These are phyloP conservation scores for Lepidonotus clava DNA, from an alignment of 2,888 invertebrate genomes.

Conservation along the genomic window DNA sequence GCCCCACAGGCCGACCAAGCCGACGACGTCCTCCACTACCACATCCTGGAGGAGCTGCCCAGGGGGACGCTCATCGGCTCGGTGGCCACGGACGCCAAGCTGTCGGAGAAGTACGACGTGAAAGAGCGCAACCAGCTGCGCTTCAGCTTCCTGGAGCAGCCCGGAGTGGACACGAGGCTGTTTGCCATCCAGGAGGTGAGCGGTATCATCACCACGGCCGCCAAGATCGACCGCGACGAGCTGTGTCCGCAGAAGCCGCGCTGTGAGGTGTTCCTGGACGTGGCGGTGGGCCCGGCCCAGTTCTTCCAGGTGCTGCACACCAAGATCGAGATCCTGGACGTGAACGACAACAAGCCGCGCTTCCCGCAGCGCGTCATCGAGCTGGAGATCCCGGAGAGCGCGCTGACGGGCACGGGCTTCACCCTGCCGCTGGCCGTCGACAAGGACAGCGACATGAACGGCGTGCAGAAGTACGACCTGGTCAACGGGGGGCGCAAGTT, in stretches of 20 bases:
- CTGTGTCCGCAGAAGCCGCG: conserved; percentile 39
- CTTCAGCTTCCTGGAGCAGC: conserved; percentile 56
- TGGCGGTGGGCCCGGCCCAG: conserved; percentile 54
- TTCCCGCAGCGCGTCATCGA: conserved; percentile 40
- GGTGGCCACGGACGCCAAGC: conserved; percentile 55
- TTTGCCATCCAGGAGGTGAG: conserved; percentile 49
- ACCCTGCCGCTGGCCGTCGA: conserved; percentile 55
- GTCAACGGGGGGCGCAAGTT: background rate
- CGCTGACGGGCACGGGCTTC: conserved; percentile 33
- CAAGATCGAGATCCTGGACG: conserved; percentile 52
- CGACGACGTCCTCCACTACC: conserved; percentile 27
- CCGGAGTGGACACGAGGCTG: conserved; percentile 32
- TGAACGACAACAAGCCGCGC: conserved; percentile 54
- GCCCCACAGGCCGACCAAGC: conserved; percentile 21
- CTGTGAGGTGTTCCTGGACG: conserved; percentile 52
- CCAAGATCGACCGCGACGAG: conserved; percentile 47
- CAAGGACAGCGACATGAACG: conserved; percentile 50
- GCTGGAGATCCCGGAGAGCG: conserved; percentile 40
- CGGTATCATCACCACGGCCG: conserved; percentile 34
- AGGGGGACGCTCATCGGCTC: conserved; percentile 40
- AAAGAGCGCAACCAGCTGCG: conserved; percentile 29
- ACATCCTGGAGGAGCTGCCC: conserved; percentile 52
- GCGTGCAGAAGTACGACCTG: conserved; percentile 49
- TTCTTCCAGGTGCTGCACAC: conserved; percentile 58
- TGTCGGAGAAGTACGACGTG: conserved; percentile 15